Percentiles rank a stretch among this genome's conserved stretches.
These are phyloP conservation scores for Sebastiscus albofasciatus DNA, from an alignment of 2,797 vertebrate species.

Conservation along the genomic window DNA sequence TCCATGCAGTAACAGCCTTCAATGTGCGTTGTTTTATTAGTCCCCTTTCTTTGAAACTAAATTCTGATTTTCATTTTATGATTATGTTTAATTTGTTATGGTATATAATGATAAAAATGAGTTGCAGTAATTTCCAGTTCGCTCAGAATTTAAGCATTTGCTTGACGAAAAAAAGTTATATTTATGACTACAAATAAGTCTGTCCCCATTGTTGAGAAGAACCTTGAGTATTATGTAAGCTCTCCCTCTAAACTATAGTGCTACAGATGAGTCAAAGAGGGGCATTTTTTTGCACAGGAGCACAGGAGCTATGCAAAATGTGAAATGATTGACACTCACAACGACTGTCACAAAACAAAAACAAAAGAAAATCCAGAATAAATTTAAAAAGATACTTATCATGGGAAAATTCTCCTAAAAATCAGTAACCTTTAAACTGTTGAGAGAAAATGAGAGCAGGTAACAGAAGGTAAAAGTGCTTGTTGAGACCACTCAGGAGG, in stretches of 20 bases:
- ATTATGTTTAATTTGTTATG: background rate
- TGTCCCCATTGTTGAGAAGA: background rate
- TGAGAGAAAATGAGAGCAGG: background rate
- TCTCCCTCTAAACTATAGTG: background rate
- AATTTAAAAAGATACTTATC: background rate
- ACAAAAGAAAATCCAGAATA: background rate
- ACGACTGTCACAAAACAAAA: background rate
- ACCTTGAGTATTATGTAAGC: background rate
- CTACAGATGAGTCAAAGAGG: background rate
- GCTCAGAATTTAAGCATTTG: background rate
- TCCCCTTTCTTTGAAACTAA: background rate
- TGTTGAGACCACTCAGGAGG: background rate
- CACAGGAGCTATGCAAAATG: background rate
- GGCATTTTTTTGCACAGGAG: background rate
- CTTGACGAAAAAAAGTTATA: background rate
- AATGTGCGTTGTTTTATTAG: background rate
- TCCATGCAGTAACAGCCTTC: background rate
- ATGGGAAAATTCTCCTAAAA: too few species aligned
- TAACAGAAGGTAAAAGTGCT: slow-evolving; percentile 17
- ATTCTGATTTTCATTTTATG: too few species aligned
- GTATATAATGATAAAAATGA: background rate
- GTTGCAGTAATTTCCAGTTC: background rate
- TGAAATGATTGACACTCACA: background rate
- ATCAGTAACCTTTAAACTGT: background rate
- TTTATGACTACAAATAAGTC: background rate